Percentiles rank a stretch among this genome's conserved stretches.
These are phyloP conservation scores for Kryphioiulus occultus DNA, from an alignment of 2,888 invertebrate genomes.

Conservation along the genomic window DNA sequence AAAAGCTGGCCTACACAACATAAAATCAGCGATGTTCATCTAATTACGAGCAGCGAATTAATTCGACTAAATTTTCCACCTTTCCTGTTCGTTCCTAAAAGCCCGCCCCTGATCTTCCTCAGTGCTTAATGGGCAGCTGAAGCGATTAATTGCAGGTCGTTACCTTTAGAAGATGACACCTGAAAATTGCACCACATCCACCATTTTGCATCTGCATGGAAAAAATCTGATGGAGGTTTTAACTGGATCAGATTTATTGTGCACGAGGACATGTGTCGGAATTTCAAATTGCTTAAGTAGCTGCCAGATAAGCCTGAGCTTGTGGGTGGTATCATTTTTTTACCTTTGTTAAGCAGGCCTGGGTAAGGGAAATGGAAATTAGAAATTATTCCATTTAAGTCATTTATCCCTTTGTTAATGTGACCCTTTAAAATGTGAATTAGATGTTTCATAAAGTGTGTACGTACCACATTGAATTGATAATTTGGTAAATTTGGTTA, in stretches of 20 bases:
- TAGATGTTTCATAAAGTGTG: no score
- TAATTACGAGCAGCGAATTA: not conserved
- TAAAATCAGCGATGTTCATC: slow-evolving; percentile 2
- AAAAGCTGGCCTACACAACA: not conserved
- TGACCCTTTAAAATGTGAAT: no score
- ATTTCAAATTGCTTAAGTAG: not conserved
- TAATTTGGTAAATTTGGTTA: no score
- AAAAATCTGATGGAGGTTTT: not conserved
- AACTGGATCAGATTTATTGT: not conserved
- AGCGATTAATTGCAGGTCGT: slow-evolving; percentile 4
- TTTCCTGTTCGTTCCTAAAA: not conserved
- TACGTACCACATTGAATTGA: no score
- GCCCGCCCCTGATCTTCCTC: not conserved
- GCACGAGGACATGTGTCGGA: not conserved
- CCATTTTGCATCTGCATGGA: not conserved
- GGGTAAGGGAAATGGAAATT: not conserved
- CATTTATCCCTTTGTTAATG: not conserved
- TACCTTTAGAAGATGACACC: not conserved
- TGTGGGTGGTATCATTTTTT: not conserved
- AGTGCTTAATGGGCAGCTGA: not conserved
- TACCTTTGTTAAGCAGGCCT: not conserved
- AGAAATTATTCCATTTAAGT: not conserved
- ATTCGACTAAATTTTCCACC: not conserved
- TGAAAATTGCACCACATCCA: not conserved
- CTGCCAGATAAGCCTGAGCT: not conserved